phyloP scores from a whole-genome alignment of 2,888 invertebrate genomes.

The Bombylius discolor region DNA sequence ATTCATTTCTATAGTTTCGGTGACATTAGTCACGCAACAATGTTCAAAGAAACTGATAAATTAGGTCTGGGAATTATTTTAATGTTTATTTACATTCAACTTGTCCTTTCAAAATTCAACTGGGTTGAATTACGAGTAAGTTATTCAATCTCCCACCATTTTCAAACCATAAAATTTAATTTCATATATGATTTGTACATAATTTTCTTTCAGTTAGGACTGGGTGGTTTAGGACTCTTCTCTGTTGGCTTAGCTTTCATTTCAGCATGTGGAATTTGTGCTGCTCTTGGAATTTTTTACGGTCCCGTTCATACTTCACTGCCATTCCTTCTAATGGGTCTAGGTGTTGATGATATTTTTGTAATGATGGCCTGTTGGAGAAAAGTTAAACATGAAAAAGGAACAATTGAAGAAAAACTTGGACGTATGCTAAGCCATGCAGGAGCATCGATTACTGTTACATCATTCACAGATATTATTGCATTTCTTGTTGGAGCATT shows the following conservation, averaged over 20 bases:
- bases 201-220: slow-evolving; percentile 39
- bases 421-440: slow-evolving; percentile 63
- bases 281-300: slow-evolving; percentile 55
- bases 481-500: slow-evolving; percentile 68
- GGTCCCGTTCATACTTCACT: slow-evolving; percentile 72
- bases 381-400: slow-evolving; percentile 42
- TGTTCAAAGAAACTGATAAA: slow-evolving; percentile 61
- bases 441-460: slow-evolving; percentile 71
- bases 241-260: slow-evolving; percentile 62
- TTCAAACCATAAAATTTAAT: not conserved
- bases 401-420: slow-evolving; percentile 49
- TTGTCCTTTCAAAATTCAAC: slow-evolving; percentile 60
- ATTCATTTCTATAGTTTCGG: slow-evolving; percentile 45
- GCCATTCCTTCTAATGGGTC: slow-evolving; percentile 68
- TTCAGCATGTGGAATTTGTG: slow-evolving; percentile 58
- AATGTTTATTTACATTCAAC: slow-evolving; percentile 61
- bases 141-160: slow-evolving; percentile 2
- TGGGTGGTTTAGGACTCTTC: slow-evolving; percentile 55
- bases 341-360: slow-evolving; percentile 74
- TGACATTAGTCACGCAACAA: slow-evolving; percentile 55
- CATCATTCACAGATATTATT: slow-evolving; percentile 68
- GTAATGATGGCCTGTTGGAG: slow-evolving; percentile 71
- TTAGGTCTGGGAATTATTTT: slow-evolving; percentile 51
- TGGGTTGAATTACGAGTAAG: slow-evolving; percentile 58
- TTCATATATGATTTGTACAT: not conserved